Evolutionary conservation across 1,140 invertebrate genomes (phyloP).

Genomic region (Acromyrmex charruanus): DNA sequence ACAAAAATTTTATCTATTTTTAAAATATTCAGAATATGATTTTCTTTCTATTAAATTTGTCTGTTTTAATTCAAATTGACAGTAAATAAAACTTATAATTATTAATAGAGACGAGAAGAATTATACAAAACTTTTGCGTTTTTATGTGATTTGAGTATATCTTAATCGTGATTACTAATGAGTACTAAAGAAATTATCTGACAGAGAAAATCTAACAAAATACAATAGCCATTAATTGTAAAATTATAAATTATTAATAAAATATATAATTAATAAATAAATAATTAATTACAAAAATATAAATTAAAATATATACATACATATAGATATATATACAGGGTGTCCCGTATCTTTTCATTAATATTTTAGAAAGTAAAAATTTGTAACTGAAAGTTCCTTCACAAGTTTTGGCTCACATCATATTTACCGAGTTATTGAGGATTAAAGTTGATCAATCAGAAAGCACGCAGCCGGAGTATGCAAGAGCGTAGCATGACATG

Average conservation of each 20-base stretch:
- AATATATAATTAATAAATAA: neutral
- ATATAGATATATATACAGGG: too few relatives aligned
- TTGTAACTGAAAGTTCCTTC: too few relatives aligned
- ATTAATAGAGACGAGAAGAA: neutral
- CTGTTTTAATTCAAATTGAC: neutral
- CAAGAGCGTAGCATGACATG: too few relatives aligned
- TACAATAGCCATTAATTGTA: neutral
- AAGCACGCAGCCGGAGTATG: too few relatives aligned
- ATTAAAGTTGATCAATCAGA: too few relatives aligned
- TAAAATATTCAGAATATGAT: neutral
- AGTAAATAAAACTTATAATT: conserved; percentile 6
- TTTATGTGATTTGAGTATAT: neutral
- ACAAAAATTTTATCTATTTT: neutral
- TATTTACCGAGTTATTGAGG: too few relatives aligned
- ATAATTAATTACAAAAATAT: neutral
- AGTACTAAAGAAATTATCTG: neutral
- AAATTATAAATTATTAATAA: neutral
- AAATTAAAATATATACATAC: neutral
- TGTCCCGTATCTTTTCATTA: too few relatives aligned
- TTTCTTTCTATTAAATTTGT: neutral
- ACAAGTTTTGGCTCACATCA: too few relatives aligned
- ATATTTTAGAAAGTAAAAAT: too few relatives aligned
- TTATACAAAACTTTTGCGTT: neutral
- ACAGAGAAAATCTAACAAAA: neutral
- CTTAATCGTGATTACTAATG: conserved; percentile 11